Conservation (phyloP, 2,797 vertebrate species). For the Sebastes itinus region DNA sequence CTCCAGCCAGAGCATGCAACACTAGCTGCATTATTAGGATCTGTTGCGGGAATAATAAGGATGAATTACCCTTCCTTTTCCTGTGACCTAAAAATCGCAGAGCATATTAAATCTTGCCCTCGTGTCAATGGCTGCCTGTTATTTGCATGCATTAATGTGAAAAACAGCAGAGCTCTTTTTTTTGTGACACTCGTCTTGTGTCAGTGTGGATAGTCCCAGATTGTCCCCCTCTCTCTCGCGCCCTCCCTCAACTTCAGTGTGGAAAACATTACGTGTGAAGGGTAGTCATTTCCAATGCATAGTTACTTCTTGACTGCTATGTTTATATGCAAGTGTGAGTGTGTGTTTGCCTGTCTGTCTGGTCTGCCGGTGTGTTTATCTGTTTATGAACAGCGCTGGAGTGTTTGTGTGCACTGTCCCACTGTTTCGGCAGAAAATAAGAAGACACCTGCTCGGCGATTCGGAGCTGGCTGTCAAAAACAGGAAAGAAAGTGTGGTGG, state of each 20-base stretch:
- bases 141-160: constrained; percentile 68
- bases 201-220: constrained; percentile 49
- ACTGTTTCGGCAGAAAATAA: constrained; percentile 72
- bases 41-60: constrained; percentile 64
- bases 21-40: constrained; percentile 66
- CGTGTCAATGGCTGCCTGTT: constrained; percentile 65
- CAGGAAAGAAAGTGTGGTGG: constrained; percentile 64
- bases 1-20: constrained; percentile 42
- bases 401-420: constrained; percentile 77
- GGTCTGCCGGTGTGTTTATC: constrained; percentile 68
- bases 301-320: constrained; percentile 55
- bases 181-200: constrained; percentile 58
- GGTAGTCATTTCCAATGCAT: constrained; percentile 65
- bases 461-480: constrained; percentile 79
- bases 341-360: constrained; percentile 54
- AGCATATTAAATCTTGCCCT: constrained; percentile 62
- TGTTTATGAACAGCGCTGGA: constrained; percentile 64
- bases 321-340: constrained; percentile 47
- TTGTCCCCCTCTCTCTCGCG: constrained; percentile 7
- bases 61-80: constrained; percentile 62
- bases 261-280: constrained; percentile 52
- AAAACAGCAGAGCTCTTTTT: constrained; percentile 54
- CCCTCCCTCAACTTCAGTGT: constrained; percentile 39
- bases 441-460: constrained; percentile 76
- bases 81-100: constrained; percentile 67